Evolutionary conservation across 2,113 vertebrate genomes (phyloP), one percentile per base, ranked within the genome.

Genomic region (Apaloderma vittatum): DNA sequence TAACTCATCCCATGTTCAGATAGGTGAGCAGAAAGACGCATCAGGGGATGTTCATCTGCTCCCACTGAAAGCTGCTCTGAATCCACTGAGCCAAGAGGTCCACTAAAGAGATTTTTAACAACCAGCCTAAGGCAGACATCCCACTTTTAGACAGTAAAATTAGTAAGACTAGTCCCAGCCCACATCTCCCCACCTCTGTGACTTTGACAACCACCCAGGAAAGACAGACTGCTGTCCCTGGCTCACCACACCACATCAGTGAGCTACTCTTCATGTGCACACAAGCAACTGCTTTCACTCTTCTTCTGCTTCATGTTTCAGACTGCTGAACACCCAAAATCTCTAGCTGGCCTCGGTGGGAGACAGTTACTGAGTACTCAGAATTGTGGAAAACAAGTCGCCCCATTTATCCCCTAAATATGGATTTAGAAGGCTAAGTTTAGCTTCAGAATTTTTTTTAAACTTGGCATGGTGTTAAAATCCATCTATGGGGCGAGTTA

Each of bases 401-500:
- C 81, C n/a, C 66, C 68, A 94, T 95, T 97, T 86, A 95, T 78
- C 36, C 72, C 75, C 79, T 93, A 91, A 95, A 90, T 94, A 92
- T 18, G 79, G 79, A 95, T 86, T 86, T 81, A 84, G 88, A 86
- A 92, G n/a, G 37, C 95, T 97, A 93, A 95, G 55, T 94, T 96
- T 94, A 96, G 92, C 65, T 74, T 77, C 59, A 67, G 82, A 77
- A 79, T 92, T 96, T 96, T 97, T 96, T 97, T 57, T 3, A 52
- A 96, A 92, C 82, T 63, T 92, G 86, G 95, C 65, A 74, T 5
- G 36, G 82, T 95, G 88, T 80, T 95, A 88, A 95, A 97, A 90
- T 96, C 40, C 59, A 93, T 94, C 90, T 62, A 30, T 17, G 68
- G 62, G 88, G 65, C 1, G 1, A 94, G 86, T 94, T 90, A 93